A percentile compares a stretch with the other conserved stretches of the same genome.
Evolutionary conservation across 2,113 vertebrate genomes (phyloP).

Genomic region (Arothron firmamentum): DNA sequence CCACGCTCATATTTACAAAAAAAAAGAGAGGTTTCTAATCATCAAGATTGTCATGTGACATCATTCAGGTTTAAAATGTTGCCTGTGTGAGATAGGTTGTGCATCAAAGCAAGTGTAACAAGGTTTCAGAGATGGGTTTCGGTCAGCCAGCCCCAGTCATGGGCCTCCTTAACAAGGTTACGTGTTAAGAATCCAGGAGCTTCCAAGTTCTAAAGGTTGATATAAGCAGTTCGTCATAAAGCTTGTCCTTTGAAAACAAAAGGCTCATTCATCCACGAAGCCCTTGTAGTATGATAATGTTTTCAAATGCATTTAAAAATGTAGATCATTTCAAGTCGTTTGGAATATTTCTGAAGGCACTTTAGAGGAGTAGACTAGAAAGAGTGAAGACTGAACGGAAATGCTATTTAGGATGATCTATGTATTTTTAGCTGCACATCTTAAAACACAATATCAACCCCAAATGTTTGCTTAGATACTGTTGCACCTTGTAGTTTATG

Average conservation of each 20-base stretch:
- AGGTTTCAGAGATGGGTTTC: slow-evolving; percentile 72
- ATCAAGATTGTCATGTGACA: slow-evolving; percentile 74
- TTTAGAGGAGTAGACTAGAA: slow-evolving; percentile 7
- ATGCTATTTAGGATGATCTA: background rate
- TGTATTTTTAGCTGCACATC: background rate
- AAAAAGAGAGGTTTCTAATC: slow-evolving; percentile 70
- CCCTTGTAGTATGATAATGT: slow-evolving; percentile 27
- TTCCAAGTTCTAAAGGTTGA: slow-evolving; percentile 62
- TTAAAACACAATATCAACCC: slow-evolving; percentile 18
- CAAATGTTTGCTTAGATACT: slow-evolving; percentile 16
- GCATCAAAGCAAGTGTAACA: slow-evolving; percentile 73
- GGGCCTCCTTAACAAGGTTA: slow-evolving; percentile 71
- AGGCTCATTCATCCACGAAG: slow-evolving; percentile 34
- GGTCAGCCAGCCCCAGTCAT: slow-evolving; percentile 60
- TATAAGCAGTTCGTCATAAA: slow-evolving; percentile 61
- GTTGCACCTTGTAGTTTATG: slow-evolving; percentile 34
- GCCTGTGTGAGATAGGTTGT: slow-evolving; percentile 61
- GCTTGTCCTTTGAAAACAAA: slow-evolving; percentile 48
- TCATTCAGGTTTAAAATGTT: slow-evolving; percentile 70
- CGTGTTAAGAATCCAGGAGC: slow-evolving; percentile 61
- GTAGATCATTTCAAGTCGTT: slow-evolving; percentile 1
- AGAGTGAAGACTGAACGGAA: slow-evolving; percentile 7
- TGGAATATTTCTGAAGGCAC: background rate
- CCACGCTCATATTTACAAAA: slow-evolving; percentile 66
- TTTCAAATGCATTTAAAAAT: slow-evolving; percentile 31